phyloP scores from a whole-genome alignment of 2,888 invertebrate genomes.

The Eristalinus aeneus region DNA sequence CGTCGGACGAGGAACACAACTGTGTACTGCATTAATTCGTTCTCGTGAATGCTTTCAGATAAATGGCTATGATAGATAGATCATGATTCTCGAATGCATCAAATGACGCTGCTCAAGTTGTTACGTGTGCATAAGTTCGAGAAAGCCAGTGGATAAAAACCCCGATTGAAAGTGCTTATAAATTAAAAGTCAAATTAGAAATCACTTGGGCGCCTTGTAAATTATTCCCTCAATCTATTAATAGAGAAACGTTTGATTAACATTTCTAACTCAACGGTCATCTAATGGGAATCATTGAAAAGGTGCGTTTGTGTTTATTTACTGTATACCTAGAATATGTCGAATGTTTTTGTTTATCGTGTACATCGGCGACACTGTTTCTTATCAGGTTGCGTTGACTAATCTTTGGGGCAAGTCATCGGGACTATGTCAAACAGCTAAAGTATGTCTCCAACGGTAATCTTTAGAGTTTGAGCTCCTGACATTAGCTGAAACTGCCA shows the following conservation, averaged over 20 bases:
- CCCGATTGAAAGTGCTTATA: not conserved
- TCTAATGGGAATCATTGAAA: not conserved
- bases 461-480: slow-evolving; percentile 6
- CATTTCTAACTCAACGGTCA: not conserved
- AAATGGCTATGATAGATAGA: not conserved
- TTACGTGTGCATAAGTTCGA: not conserved
- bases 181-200: not conserved
- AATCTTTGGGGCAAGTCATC: not conserved
- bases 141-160: not conserved
- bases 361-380: not conserved
- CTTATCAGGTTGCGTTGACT: not conserved
- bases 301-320: not conserved
- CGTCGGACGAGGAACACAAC: not conserved
- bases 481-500: not conserved
- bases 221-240: not conserved
- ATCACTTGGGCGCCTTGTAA: not conserved
- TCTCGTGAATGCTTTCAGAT: not conserved
- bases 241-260: not conserved
- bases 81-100: not conserved
- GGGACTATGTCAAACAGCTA: not conserved
- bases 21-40: not conserved
- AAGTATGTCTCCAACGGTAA: not conserved
- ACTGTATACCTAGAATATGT: not conserved
- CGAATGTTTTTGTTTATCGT: not conserved
- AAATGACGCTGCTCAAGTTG: not conserved